phyloP scores from a whole-genome alignment of 2,113 vertebrate genomes.

The Carassius carassius region DNA sequence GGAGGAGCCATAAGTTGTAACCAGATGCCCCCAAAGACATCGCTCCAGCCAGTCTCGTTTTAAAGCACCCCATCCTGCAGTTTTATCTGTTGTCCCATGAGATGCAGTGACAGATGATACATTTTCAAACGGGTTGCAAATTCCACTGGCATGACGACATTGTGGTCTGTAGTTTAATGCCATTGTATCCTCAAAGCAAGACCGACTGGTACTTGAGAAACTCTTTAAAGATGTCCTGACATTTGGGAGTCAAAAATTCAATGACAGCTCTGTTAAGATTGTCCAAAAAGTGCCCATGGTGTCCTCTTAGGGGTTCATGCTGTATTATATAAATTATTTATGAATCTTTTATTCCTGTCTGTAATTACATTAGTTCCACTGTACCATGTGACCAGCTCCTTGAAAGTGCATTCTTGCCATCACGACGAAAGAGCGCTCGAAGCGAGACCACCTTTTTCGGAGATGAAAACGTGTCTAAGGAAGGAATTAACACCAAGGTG shows the following conservation, averaged over 20 bases:
- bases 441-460: not conserved
- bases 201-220: not conserved
- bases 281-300: not conserved
- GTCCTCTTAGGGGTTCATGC: not conserved
- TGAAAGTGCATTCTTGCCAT: constrained; percentile 34
- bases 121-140: constrained; percentile 71
- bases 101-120: constrained; percentile 71
- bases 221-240: not conserved
- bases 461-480: constrained; percentile 59
- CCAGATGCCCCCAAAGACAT: constrained; percentile 63
- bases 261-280: not conserved
- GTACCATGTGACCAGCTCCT: constrained; percentile 48
- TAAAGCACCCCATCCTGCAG: constrained; percentile 64
- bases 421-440: not conserved
- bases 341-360: constrained; percentile 16
- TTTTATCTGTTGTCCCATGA: constrained; percentile 78
- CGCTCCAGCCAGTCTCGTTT: constrained; percentile 60
- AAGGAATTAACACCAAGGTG: constrained; percentile 48
- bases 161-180: constrained; percentile 30
- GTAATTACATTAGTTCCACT: constrained; percentile 54
- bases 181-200: constrained; percentile 19
- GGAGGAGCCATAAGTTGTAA: constrained; percentile 75
- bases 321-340: constrained; percentile 37
- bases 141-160: constrained; percentile 62
- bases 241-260: not conserved